Evolutionary conservation across 2,113 vertebrate species (phyloP).

Genomic region (Suncus etruscus): DNA sequence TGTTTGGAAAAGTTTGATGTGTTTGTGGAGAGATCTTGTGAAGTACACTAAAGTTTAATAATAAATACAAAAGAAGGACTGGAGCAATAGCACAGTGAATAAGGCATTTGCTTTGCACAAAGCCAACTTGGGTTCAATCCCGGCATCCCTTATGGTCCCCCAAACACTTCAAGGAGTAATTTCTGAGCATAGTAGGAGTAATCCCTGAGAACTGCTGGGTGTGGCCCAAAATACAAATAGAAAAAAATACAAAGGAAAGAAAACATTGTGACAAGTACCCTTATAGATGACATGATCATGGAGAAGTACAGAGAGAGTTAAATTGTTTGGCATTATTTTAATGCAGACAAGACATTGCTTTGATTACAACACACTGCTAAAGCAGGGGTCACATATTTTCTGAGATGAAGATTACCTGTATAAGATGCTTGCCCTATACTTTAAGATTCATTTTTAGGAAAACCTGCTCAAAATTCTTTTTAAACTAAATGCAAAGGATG

Average conservation of each 20-base stretch:
- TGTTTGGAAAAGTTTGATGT: neutral
- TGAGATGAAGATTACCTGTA: neutral
- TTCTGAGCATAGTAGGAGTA: no score
- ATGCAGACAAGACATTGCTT: neutral
- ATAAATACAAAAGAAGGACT: neutral
- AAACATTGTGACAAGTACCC: neutral
- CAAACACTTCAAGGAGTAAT: no score
- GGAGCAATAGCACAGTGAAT: no score
- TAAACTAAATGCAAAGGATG: conserved; percentile 49
- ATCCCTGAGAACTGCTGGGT: no score
- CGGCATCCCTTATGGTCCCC: no score
- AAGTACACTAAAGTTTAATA: neutral
- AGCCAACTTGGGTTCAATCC: no score
- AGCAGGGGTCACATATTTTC: neutral
- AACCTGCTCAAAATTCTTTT: conserved; percentile 50
- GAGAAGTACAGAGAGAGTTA: neutral
- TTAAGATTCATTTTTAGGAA: conserved; percentile 26
- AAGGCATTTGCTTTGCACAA: no score
- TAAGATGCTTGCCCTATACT: neutral
- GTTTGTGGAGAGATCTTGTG: neutral
- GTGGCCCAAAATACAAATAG: no score
- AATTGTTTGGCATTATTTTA: neutral
- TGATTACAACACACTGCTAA: neutral
- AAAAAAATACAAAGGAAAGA: neutral
- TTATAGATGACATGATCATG: neutral